Base-by-base conservation (phyloP, 1,140 invertebrate species). In the Trichonephila clavipes region DNA sequence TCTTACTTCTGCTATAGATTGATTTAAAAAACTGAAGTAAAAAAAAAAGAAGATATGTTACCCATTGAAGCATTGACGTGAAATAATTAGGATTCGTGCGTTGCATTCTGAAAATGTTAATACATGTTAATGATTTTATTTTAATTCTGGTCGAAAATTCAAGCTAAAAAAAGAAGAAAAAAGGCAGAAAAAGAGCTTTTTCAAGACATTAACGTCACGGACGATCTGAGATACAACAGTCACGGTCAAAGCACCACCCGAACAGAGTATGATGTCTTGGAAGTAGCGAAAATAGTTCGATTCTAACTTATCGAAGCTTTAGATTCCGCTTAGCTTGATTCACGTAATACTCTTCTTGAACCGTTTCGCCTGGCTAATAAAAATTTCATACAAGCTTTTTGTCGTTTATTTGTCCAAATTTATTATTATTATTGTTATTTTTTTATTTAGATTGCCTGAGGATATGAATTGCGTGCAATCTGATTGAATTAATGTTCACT, bases 401-500 rank as follows among this genome's bases (percentile, higher is more conserved):
- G 24, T 72, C 24, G 10, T 28, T 72, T 72, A 24, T 24, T 72
- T 72, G n/a, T 72, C 64, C 21, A n/a, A n/a, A 19, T n/a, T 66
- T 51, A 18, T 62, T 18, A 19, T 62, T 62, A 5, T 62, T 19
- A 5, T 62, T 34, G 34, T 34, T 34, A 34, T 28, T 69, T 14
- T 24, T 72, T 28, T 72, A 12, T 72, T 72, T 72, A 8, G 10
- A 28, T 34, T 24, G 69, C 69, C 24, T 24, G 8, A 28, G 69
- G 69, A 24, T 72, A 72, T 10, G 14, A 72, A 72, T 72, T 24
- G 69, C 69, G 69, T 72, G 69, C 69, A 28, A 72, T 72, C 69
- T 72, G 69, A 72, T 72, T 72, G 69, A 72, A 72, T 72, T 72
- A 72, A 72, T 72, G 69, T 72, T 24, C 24, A 72, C 69, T 72